phyloP scores from a whole-genome alignment of 2,888 invertebrate genomes.

The Chironomus tentans region DNA sequence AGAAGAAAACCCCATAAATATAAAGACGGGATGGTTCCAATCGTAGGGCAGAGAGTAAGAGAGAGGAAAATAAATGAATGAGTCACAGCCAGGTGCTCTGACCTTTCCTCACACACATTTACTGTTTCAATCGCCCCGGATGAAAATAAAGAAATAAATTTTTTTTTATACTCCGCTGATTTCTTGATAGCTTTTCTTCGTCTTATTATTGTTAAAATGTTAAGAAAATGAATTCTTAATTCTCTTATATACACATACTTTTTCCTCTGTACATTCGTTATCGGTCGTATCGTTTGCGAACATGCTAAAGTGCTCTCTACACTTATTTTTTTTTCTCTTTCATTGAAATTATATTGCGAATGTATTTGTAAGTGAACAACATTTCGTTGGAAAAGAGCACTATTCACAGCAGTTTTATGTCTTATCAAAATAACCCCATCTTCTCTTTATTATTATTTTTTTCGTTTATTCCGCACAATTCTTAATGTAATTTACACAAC shows the following conservation, averaged over 20 bases:
- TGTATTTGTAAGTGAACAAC: background rate
- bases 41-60: background rate
- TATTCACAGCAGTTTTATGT: background rate
- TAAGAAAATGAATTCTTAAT: no score
- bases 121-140: background rate
- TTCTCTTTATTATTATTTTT: background rate
- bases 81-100: slow-evolving; percentile 17
- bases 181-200: slow-evolving; percentile 1
- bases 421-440: slow-evolving; percentile 23
- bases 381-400: background rate
- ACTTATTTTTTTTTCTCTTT: background rate
- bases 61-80: background rate
- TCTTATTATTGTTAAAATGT: background rate
- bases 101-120: slow-evolving; percentile 8
- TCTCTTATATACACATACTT: background rate
- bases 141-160: slow-evolving; percentile 8
- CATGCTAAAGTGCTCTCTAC: background rate
- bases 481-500: background rate
- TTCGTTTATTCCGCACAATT: background rate
- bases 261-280: background rate
- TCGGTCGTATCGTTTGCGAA: background rate
- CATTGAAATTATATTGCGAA: background rate
- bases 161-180: slow-evolving; percentile 19
- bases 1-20: no score
- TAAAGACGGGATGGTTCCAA: background rate